phyloP scores from a whole-genome alignment of 2,113 vertebrate species.

The Campylorhamphus procurvoides region DNA sequence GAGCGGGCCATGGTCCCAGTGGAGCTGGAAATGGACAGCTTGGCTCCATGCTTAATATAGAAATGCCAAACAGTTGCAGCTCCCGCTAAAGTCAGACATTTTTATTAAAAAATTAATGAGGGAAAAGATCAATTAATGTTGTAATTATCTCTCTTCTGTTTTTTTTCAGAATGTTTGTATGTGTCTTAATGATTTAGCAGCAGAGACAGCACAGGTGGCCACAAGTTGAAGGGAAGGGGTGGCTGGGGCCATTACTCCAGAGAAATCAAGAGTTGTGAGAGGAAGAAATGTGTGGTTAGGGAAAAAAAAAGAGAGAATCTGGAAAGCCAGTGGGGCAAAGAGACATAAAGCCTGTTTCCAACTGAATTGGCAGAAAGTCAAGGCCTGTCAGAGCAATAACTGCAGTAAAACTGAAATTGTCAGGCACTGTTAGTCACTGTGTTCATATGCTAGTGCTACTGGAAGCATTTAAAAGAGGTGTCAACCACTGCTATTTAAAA shows the following conservation, averaged over 20 bases:
- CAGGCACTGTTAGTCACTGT: slow-evolving; percentile 42
- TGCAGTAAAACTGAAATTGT: slow-evolving; percentile 42
- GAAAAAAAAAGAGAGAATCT: background rate
- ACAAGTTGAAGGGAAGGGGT: background rate
- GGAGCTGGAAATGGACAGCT: background rate
- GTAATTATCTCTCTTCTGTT: background rate
- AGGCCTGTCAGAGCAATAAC: slow-evolving; percentile 54
- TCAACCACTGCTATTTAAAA: slow-evolving; percentile 10
- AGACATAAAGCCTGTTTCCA: slow-evolving; percentile 34
- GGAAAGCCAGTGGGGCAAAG: slow-evolving; percentile 27
- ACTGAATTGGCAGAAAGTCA: slow-evolving; percentile 49
- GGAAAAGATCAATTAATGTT: background rate
- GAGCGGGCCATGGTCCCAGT: rapidly evolving
- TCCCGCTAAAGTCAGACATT: background rate
- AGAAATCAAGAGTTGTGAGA: background rate
- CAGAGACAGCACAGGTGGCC: background rate
- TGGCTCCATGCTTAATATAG: background rate
- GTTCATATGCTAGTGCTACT: background rate
- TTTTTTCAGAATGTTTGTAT: background rate
- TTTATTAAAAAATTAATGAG: background rate
- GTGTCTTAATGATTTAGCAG: background rate
- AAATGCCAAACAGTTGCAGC: background rate
- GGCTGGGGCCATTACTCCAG: background rate
- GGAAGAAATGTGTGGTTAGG: background rate
- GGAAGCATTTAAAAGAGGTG: slow-evolving; percentile 43